Percentiles rank a stretch among this genome's conserved stretches.
Evolutionary conservation across 1,140 invertebrate species (phyloP).

Genomic region (Drosophila fuyamai): DNA sequence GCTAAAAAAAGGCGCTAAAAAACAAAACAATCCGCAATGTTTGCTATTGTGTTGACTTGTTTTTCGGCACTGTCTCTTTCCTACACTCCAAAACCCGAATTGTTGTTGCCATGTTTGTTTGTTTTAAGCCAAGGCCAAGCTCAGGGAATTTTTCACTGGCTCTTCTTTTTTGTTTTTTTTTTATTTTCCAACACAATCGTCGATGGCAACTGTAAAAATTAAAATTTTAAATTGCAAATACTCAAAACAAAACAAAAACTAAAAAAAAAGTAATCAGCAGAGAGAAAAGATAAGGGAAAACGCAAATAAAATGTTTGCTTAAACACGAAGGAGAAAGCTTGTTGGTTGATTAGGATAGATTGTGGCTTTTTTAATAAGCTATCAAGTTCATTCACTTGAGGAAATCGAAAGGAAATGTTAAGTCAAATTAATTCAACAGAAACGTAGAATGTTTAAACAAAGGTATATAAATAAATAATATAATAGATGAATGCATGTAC

Average conservation of each 20-base stretch:
- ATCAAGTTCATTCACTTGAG: conserved; percentile 40
- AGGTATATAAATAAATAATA: too few relatives aligned
- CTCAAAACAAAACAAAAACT: conserved; percentile 6
- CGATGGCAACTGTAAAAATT: conserved; percentile 26
- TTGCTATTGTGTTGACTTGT: conserved; percentile 28
- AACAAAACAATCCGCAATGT: conserved; percentile 54
- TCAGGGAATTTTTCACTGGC: conserved; percentile 33
- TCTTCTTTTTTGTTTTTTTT: conserved; percentile 14
- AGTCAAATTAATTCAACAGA: neutral
- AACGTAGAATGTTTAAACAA: neutral
- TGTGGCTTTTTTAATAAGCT: conserved; percentile 15
- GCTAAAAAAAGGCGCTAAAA: conserved; percentile 56
- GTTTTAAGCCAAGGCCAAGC: conserved; percentile 52
- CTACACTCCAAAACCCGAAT: conserved; percentile 8
- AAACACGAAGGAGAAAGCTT: conserved; percentile 43
- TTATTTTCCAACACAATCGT: neutral
- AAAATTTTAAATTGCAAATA: conserved; percentile 39
- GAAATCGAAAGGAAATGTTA: conserved; percentile 34
- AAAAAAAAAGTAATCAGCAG: conserved; percentile 1
- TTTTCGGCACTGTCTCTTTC: neutral
- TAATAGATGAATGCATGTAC: too few relatives aligned
- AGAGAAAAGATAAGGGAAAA: conserved; percentile 20
- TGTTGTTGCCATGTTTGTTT: conserved; percentile 31
- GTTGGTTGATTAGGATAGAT: conserved; percentile 28
- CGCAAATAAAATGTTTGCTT: conserved; percentile 14